phyloP scores from a whole-genome alignment of 1,140 invertebrate species.

The Danaus plexippus region DNA sequence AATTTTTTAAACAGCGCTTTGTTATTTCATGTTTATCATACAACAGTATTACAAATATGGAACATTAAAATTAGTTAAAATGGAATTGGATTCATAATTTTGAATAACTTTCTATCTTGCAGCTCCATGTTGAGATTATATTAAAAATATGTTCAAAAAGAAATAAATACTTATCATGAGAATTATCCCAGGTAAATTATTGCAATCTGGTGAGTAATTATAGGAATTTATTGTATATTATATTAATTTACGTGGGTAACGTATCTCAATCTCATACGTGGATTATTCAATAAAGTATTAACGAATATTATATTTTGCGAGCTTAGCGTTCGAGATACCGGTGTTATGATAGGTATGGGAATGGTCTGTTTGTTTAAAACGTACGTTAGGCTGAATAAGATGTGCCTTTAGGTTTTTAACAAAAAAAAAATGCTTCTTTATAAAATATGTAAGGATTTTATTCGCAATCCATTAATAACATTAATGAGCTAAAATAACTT shows the following conservation, averaged over 20 bases:
- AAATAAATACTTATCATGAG: neutral
- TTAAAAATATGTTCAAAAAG: neutral
- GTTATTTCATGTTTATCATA: too few species aligned
- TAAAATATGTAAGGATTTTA: too few species aligned
- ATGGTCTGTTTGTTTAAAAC: slow-evolving; percentile 45
- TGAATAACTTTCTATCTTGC: neutral
- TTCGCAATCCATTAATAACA: too few species aligned
- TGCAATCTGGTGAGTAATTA: slow-evolving; percentile 31
- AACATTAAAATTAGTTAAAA: too few species aligned
- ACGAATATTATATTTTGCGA: slow-evolving; percentile 40
- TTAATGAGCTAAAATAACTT: too few species aligned
- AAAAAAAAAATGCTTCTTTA: too few species aligned
- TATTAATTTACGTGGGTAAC: slow-evolving; percentile 47
- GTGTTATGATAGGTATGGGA: slow-evolving; percentile 34
- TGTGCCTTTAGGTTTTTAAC: too few species aligned
- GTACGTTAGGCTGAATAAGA: slow-evolving; percentile 25
- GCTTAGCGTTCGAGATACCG: slow-evolving; percentile 42
- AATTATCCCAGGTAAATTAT: slow-evolving; percentile 14
- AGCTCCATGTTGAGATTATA: neutral
- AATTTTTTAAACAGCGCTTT: too few species aligned
- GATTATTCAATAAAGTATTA: slow-evolving; percentile 61
- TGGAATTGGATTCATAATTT: too few species aligned
- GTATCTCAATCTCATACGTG: slow-evolving; percentile 26
- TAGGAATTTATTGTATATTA: slow-evolving; percentile 41
- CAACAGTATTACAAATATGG: too few species aligned